A percentile compares a stretch with the other conserved stretches of the same genome.
Evolutionary conservation across 1,140 invertebrate species (phyloP).

Genomic region (Psix sp.): DNA sequence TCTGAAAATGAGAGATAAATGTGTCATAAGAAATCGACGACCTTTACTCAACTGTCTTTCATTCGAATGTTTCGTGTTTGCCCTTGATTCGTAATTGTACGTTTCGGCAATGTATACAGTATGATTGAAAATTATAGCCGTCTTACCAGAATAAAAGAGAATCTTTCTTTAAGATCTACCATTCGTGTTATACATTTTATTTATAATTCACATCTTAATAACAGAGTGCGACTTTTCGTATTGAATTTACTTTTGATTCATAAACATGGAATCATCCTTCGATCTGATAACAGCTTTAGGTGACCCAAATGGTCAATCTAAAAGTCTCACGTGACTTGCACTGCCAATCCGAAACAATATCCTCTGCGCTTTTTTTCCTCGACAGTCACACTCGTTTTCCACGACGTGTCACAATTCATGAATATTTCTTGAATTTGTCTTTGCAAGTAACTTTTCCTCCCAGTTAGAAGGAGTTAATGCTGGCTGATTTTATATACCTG

Average conservation of each 20-base stretch:
- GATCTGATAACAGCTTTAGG: conserved; percentile 7
- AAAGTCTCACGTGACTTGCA: background rate
- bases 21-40: conserved; percentile 27
- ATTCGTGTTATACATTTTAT: conserved; percentile 43
- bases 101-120: conserved; percentile 47
- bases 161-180: conserved; percentile 29
- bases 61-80: conserved; percentile 30
- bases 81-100: conserved; percentile 56
- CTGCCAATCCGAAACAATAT: no score
- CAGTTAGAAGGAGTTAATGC: no score
- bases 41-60: conserved; percentile 32
- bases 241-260: conserved; percentile 46
- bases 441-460: no score
- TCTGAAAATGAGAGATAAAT: conserved; percentile 15
- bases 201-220: conserved; percentile 36
- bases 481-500: background rate
- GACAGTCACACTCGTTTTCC: no score
- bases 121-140: conserved; percentile 60
- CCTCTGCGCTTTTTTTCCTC: no score
- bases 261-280: conserved; percentile 26
- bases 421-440: no score
- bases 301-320: conserved; percentile 15
- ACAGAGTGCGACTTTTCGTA: conserved; percentile 22
- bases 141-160: conserved; percentile 30
- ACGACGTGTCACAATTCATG: no score